Evolutionary conservation across 2,113 vertebrate species (phyloP).

Genomic region (Microtus ochrogaster): DNA sequence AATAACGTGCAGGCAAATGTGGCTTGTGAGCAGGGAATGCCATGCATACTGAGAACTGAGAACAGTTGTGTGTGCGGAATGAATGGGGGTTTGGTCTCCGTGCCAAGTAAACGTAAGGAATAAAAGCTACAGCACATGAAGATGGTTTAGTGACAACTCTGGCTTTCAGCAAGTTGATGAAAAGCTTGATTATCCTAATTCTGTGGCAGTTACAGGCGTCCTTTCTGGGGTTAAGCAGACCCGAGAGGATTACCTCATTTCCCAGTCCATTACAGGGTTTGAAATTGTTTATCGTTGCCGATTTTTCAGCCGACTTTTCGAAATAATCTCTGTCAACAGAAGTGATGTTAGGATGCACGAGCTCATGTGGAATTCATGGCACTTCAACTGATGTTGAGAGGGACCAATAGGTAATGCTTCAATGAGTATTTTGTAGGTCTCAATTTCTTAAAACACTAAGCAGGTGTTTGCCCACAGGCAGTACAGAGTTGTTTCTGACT

Average conservation of each 20-base stretch:
- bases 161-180: slow-evolving; percentile 78
- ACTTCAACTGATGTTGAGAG: background rate
- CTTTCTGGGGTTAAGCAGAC: slow-evolving; percentile 55
- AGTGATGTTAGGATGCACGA: background rate
- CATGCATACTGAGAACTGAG: slow-evolving; percentile 63
- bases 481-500: background rate
- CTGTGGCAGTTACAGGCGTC: slow-evolving; percentile 48
- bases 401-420: background rate
- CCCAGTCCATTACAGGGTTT: slow-evolving; percentile 37
- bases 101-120: slow-evolving; percentile 78
- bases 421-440: background rate
- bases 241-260: slow-evolving; percentile 66
- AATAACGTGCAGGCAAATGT: slow-evolving; percentile 53
- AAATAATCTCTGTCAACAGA: slow-evolving; percentile 14
- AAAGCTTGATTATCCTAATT: slow-evolving; percentile 79
- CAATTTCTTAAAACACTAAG: background rate
- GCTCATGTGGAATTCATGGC: slow-evolving; percentile 12
- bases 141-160: slow-evolving; percentile 74
- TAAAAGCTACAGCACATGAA: slow-evolving; percentile 73
- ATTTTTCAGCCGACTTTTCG: slow-evolving; percentile 39
- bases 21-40: slow-evolving; percentile 28
- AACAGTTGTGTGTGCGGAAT: slow-evolving; percentile 60
- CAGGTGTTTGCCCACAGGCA: background rate
- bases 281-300: slow-evolving; percentile 30
- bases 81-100: slow-evolving; percentile 77